Evolutionary conservation across 2,113 vertebrate species (phyloP).

Genomic region (Nanorana parkeri): DNA sequence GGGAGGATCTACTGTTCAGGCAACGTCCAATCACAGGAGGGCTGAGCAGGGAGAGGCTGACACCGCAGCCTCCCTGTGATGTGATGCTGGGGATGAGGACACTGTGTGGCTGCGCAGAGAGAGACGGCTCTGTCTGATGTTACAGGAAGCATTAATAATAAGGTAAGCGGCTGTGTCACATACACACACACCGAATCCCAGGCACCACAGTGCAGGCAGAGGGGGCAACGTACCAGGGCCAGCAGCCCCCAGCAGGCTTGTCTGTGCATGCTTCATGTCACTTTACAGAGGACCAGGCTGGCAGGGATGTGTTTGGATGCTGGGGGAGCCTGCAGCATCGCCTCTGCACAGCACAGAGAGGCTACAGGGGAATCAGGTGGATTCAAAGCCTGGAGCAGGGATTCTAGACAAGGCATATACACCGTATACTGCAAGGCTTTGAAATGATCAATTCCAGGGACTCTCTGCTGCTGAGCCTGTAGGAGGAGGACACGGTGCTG

Average conservation of each 20-base stretch:
- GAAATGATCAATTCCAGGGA: too few species aligned
- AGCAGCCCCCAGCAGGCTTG: neutral
- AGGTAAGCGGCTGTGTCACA: constrained; percentile 15
- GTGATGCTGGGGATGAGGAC: constrained; percentile 43
- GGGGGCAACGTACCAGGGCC: too few species aligned
- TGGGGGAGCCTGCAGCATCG: neutral
- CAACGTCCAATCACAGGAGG: constrained; percentile 12
- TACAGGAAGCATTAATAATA: constrained; percentile 9
- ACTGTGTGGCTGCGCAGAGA: constrained; percentile 27
- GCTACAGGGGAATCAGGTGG: too few species aligned
- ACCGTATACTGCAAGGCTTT: too few species aligned
- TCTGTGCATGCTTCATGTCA: neutral
- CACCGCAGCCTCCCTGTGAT: constrained; percentile 13
- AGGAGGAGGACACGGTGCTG: too few species aligned
- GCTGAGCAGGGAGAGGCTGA: constrained; percentile 36
- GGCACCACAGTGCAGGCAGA: neutral
- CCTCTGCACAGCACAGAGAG: neutral
- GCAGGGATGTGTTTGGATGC: neutral
- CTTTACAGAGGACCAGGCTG: neutral
- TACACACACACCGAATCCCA: neutral
- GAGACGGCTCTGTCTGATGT: constrained; percentile 27
- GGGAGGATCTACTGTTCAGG: constrained; percentile 21
- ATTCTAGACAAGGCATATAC: too few species aligned
- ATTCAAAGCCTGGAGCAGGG: too few species aligned
- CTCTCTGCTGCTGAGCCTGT: too few species aligned